Conservation (phyloP, 2,113 vertebrate genomes). For the Grus americana region DNA sequence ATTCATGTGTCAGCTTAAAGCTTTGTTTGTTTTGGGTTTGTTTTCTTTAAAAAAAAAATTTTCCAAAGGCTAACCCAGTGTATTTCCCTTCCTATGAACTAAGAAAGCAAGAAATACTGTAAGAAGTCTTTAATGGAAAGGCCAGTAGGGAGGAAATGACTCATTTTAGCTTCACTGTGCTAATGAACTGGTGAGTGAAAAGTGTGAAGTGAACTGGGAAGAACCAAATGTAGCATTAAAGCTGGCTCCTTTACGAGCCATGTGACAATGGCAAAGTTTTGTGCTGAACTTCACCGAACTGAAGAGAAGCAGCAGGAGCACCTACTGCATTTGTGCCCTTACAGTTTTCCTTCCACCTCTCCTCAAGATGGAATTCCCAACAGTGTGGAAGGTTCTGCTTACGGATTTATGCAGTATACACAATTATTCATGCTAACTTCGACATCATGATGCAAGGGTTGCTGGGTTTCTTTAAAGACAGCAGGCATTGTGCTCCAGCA, state of each 20-base stretch:
- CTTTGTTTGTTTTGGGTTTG: background rate
- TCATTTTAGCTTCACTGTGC: background rate
- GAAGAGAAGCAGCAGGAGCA: background rate
- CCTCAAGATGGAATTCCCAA: background rate
- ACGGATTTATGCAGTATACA: background rate
- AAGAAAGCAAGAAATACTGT: background rate
- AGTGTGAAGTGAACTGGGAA: background rate
- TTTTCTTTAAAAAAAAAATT: background rate
- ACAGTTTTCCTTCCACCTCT: background rate
- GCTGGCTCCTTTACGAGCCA: background rate
- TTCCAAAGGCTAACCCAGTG: background rate
- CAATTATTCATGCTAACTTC: background rate
- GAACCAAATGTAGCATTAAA: background rate
- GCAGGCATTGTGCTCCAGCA: background rate
- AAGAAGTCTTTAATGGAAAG: background rate
- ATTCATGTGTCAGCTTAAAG: background rate
- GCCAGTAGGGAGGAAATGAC: background rate
- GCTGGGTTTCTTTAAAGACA: background rate
- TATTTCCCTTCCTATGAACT: background rate
- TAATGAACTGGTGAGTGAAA: background rate
- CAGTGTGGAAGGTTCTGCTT: background rate
- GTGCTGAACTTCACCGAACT: background rate
- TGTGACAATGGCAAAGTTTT: background rate
- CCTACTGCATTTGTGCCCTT: background rate
- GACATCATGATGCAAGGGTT: background rate